Evolutionary conservation across 1,140 invertebrate species (phyloP).

Genomic region (Drosophila lowei): DNA sequence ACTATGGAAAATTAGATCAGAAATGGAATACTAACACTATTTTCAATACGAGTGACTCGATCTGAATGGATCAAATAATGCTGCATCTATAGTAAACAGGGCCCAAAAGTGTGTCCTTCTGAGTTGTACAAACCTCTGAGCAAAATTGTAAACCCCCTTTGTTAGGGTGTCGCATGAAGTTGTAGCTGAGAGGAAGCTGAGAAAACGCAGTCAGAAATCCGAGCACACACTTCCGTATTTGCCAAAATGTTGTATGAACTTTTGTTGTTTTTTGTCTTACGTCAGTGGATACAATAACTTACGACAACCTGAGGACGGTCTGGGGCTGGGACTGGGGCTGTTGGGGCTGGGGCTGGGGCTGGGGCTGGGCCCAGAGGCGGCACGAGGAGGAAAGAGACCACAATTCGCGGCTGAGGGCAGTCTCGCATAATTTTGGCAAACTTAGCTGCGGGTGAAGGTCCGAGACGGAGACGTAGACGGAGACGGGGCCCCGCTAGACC

Average conservation of each 20-base stretch:
- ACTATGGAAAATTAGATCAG: not conserved
- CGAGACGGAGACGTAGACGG: constrained; percentile 11
- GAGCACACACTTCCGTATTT: constrained; percentile 70
- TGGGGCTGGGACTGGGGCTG: constrained; percentile 10
- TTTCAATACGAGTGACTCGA: too few species aligned
- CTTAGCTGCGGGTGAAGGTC: constrained; percentile 67
- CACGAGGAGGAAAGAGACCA: not conserved
- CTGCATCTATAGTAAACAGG: too few species aligned
- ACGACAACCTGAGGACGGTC: constrained; percentile 58
- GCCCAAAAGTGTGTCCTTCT: too few species aligned
- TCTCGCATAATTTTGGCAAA: constrained; percentile 79
- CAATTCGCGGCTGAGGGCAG: constrained; percentile 51
- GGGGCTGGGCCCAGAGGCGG: constrained; percentile 20
- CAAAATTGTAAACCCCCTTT: too few species aligned
- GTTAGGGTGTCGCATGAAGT: too few species aligned
- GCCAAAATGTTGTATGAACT: constrained; percentile 44
- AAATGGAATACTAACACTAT: too few species aligned
- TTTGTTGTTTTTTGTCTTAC: constrained; percentile 3
- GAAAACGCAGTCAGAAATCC: constrained; percentile 61
- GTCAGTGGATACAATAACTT: constrained; percentile 62
- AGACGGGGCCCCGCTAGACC: constrained; percentile 62
- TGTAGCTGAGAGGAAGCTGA: constrained; percentile 18
- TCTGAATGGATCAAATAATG: too few species aligned
- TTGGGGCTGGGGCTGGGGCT: not conserved
- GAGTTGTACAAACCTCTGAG: too few species aligned